These are phyloP conservation scores for Adelges cooleyi DNA, from an alignment of 1,140 invertebrate genomes.

Conservation along the genomic window DNA sequence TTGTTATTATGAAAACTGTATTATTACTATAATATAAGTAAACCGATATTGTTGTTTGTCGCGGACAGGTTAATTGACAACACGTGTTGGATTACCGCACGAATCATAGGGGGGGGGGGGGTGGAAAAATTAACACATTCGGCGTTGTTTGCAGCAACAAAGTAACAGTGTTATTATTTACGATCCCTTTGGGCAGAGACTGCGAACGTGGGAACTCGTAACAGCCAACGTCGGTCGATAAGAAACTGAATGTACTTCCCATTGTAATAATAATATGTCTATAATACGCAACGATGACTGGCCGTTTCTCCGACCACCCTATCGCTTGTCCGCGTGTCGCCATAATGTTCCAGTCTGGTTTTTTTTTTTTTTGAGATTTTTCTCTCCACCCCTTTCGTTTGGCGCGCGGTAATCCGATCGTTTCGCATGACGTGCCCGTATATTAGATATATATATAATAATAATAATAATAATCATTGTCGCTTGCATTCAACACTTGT, in stretches of 20 bases:
- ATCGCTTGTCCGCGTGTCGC: conserved; percentile 1
- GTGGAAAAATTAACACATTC: neutral
- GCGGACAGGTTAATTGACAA: no score
- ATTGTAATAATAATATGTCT: conserved; percentile 2
- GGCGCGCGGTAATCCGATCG: no score
- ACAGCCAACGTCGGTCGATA: neutral
- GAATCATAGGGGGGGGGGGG: no score
- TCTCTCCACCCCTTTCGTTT: no score
- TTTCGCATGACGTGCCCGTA: no score
- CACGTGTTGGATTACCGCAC: no score
- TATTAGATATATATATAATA: no score
- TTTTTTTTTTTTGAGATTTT: neutral
- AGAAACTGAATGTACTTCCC: conserved; percentile 18
- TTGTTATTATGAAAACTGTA: no score
- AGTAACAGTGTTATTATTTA: neutral
- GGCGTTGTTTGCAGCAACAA: neutral
- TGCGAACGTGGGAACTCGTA: conserved; percentile 1
- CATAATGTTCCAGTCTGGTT: conserved; percentile 3
- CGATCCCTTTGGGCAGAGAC: neutral
- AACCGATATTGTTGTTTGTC: no score
- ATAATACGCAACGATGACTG: conserved; percentile 17
- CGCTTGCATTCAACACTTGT: no score
- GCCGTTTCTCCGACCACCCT: conserved; percentile 16
- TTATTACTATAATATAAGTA: no score
- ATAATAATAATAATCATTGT: no score